Evolutionary conservation across 2,797 vertebrate species (phyloP), one percentile per base, ranked within the genome.

Genomic region (Paramormyrops hopkinsi): DNA sequence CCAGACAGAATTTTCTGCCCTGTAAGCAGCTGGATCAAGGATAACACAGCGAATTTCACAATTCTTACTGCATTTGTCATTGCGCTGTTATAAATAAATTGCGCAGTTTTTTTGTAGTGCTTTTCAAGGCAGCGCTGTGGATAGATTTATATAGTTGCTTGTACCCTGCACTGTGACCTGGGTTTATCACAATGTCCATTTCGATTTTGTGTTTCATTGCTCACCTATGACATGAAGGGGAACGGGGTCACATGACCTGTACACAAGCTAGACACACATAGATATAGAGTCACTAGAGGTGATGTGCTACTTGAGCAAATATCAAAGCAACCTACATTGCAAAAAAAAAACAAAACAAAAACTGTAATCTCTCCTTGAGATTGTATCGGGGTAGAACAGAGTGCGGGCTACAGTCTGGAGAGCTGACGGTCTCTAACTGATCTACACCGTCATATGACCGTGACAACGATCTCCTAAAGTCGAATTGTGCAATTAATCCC

Each of bases 1-100:
- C 73, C 73, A 79, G 73, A 79, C 37, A 17, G 73, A 79, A 79
- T 79, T 79, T 79, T n/a, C 73, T 79, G 73, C 73, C 14, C 73
- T 79, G 73, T 79, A 79, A 79, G 73, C 73, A 79, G 5, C 3
- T 17, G 33, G 73, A 44, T 79, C 14, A 79, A 79, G 73, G 73
- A 44, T 19, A 79, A 44, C 73, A n/a, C 73, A n/a, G 73, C 17
- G 41, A 46, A 79, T 44, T 79, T 79, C 73, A 79, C 33, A 79
- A 79, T 79, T 44, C 73, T 37, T 17, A 79, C 69, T 44, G 73
- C 14, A 79, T 79, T n/a, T 37, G 33, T 44, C 73, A 79, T 44
- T 53, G 73, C 2, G 0, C 73, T 79, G 73, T 79, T 79, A 79
- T 79, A 79, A 79, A 79, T 41, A 79, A 44, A 79, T 19, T 48